Evolutionary conservation across 1,140 invertebrate species (phyloP), one percentile per base, ranked within the genome.

Genomic region (Drosophila persimilis): DNA sequence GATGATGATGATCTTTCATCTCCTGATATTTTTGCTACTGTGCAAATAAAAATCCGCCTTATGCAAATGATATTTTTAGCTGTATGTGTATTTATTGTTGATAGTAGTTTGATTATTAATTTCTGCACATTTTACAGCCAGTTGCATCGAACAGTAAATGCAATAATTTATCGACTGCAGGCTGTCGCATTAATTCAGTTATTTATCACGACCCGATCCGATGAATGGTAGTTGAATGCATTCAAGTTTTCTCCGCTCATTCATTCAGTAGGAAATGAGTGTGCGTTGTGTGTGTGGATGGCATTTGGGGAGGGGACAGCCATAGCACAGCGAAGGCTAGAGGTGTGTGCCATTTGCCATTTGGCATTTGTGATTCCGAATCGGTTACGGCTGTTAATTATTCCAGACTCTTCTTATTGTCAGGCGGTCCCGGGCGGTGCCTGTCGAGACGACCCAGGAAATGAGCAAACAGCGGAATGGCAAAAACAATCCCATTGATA

Each of bases 111-210:
- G 9, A 35, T 35, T 50, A 56, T 69, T 43, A 57, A 56, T 69
- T 69, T 67, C 56, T 48, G 65, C 65, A 55, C 63, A 41, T 41
- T 69, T 48, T 67, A 56, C 65, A 56, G 44, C 39, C 50, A 43
- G 24, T 58, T 26, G 26, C 39, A 45, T 13, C 47, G 29, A 58
- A 79, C 74, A 71, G 77, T 80, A 51, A 83, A 64, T 62, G 59
- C 55, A n/a, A 48, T 63, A 86, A 85, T 86, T 81, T 85, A 85
- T 85, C 47, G 59, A 72, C 35, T 52, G 83, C 71, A 77, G 83
- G 43, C 77, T 69, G 80, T 85, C 81, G 56, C 83, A 85, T 85
- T 85, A 85, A 85, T 85, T 85, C 81, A 88, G 78, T 86, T 86
- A 86, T 85, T 85, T 85, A 86, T 85, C 73, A 81, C 65, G 77